Conservation (phyloP, 2,888 invertebrate genomes). For the Apodemia hepburni region DNA sequence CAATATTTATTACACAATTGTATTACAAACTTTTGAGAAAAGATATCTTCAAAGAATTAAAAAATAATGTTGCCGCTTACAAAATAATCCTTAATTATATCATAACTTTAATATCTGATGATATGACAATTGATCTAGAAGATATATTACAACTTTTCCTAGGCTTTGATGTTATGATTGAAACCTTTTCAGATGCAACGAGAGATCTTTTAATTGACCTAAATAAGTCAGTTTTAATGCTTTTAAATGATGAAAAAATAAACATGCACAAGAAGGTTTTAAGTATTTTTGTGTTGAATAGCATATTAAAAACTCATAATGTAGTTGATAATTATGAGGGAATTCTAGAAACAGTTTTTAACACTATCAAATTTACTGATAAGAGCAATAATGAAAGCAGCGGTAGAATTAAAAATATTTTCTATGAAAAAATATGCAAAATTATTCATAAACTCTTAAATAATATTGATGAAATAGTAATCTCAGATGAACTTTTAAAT, state of each 20-base stretch:
- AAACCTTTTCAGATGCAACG: conserved; percentile 31
- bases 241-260: conserved; percentile 44
- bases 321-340: conserved; percentile 45
- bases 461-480: conserved; percentile 29
- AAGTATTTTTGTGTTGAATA: conserved; percentile 45
- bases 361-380: conserved; percentile 37
- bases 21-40: conserved; percentile 38
- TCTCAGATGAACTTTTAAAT: conserved; percentile 39
- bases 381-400: conserved; percentile 41
- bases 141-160: conserved; percentile 41
- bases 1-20: conserved; percentile 44
- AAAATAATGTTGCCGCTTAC: conserved; percentile 36
- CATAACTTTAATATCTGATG: conserved; percentile 43
- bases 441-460: conserved; percentile 42
- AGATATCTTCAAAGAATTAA: conserved; percentile 31
- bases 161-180: conserved; percentile 34
- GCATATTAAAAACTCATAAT: conserved; percentile 37
- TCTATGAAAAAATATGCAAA: conserved; percentile 59
- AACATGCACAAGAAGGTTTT: conserved; percentile 47
- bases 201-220: conserved; percentile 43
- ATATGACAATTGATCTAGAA: conserved; percentile 40
- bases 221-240: conserved; percentile 43
- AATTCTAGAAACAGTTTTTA: conserved; percentile 39
- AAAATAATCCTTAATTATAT: conserved; percentile 48
- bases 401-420: conserved; percentile 54